Evolutionary conservation across 2,888 invertebrate species (phyloP).

Genomic region (Scaptomyza flava): DNA sequence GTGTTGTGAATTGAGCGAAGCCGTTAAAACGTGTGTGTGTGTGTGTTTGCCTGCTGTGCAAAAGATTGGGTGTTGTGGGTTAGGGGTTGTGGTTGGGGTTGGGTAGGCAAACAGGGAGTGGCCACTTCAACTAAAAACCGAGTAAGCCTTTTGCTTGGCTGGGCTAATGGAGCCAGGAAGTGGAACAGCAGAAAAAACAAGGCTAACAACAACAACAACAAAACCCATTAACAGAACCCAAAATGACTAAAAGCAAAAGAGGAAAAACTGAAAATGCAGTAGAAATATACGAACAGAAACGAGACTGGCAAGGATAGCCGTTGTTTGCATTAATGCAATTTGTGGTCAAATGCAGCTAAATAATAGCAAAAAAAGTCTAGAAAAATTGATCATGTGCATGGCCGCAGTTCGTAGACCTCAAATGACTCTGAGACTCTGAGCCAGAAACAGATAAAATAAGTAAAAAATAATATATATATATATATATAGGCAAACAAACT

Average conservation of each 20-base stretch:
- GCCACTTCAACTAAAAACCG: conserved; percentile 69
- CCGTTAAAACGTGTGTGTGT: conserved; percentile 69
- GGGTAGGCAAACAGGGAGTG: conserved; percentile 54
- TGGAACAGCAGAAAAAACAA: conserved; percentile 46
- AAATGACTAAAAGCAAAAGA: conserved; percentile 44
- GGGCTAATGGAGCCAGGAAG: conserved; percentile 69
- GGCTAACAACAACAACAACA: conserved; percentile 17
- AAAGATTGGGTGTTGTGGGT: conserved; percentile 11
- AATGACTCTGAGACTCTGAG: conserved; percentile 31
- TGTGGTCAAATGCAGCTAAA: conserved; percentile 59
- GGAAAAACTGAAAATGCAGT: conserved; percentile 6
- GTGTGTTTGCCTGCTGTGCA: not conserved
- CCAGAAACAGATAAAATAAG: conserved; percentile 3
- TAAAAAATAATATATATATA: conserved; percentile 1
- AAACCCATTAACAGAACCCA: conserved; percentile 65
- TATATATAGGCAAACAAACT: conserved; percentile 21
- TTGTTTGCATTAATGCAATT: conserved; percentile 63
- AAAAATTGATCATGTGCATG: conserved; percentile 30
- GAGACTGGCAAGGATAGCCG: conserved; percentile 37
- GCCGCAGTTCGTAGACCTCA: conserved; percentile 70
- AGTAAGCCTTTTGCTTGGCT: conserved; percentile 63
- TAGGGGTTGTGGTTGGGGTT: not conserved
- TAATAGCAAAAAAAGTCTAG: conserved; percentile 7
- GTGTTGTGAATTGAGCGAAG: conserved; percentile 56
- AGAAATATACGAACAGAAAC: not conserved